Conservation (phyloP, 2,888 invertebrate species). For the Drosophila mettleri region DNA sequence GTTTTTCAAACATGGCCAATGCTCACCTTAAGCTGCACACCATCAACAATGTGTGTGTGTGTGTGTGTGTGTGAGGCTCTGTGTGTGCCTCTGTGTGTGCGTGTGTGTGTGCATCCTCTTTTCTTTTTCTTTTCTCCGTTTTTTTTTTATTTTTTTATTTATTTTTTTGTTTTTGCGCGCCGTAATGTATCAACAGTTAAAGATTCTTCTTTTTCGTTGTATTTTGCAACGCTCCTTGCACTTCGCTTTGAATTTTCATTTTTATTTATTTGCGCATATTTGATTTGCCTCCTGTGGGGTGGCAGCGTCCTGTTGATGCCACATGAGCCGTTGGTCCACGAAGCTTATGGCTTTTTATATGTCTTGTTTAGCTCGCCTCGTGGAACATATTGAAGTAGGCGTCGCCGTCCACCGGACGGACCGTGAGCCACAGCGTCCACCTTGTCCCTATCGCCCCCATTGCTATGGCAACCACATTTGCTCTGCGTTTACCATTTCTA, state of each 20-base stretch:
- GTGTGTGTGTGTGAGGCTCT: conserved; percentile 23
- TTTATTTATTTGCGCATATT: conserved; percentile 79
- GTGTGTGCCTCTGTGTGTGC: conserved; percentile 13
- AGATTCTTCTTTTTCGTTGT: conserved; percentile 33
- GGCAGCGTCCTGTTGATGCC: conserved; percentile 16
- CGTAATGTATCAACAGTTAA: conserved; percentile 61
- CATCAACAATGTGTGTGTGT: conserved; percentile 8
- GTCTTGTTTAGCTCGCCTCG: conserved; percentile 68
- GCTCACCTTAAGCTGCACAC: conserved; percentile 62
- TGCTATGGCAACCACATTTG: neutral
- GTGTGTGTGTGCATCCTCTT: conserved; percentile 21
- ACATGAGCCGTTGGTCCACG: conserved; percentile 53
- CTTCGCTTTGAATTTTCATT: conserved; percentile 75
- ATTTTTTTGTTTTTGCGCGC: conserved; percentile 7
- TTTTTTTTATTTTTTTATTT: neutral
- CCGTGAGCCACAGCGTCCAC: neutral
- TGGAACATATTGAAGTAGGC: conserved; percentile 76
- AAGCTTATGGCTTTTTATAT: conserved; percentile 77
- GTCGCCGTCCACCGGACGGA: conserved; percentile 30
- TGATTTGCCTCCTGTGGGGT: conserved; percentile 61
- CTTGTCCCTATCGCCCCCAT: neutral
- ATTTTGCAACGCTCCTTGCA: conserved; percentile 52
- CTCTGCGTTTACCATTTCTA: conserved; percentile 49
- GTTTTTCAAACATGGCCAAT: conserved; percentile 64
- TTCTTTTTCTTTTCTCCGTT: neutral